Evolutionary conservation across 92 coral and sea anemone species (phyloP).

Genomic region (Palythoa grandiflora): DNA sequence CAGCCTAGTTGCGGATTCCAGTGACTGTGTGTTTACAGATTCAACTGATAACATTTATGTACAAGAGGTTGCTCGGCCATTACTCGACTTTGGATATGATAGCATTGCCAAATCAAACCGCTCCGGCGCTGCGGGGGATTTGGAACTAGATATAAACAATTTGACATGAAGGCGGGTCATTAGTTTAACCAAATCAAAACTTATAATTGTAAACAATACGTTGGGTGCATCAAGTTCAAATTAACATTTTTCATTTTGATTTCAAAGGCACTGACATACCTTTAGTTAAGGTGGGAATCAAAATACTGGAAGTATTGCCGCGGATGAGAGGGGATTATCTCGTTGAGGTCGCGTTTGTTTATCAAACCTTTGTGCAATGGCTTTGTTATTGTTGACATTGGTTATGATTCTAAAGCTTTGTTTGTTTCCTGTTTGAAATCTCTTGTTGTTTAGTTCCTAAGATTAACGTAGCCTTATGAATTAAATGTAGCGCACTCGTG

Average conservation of each 20-base stretch:
- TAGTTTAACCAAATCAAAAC: slow-evolving; percentile 5
- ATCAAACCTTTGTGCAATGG: slow-evolving; percentile 22
- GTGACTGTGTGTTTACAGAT: slow-evolving; percentile 34
- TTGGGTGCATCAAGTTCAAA: slow-evolving; percentile 33
- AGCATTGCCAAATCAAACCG: not conserved
- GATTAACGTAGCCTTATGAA: not conserved
- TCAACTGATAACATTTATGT: slow-evolving; percentile 15
- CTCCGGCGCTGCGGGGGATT: slow-evolving; percentile 15
- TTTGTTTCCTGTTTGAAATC: slow-evolving; percentile 24
- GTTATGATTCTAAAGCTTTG: not conserved
- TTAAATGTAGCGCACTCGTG: slow-evolving; percentile 17
- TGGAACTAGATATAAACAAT: slow-evolving; percentile 40
- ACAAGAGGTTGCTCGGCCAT: slow-evolving; percentile 22
- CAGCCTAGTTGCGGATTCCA: slow-evolving; percentile 17
- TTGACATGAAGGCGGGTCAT: slow-evolving; percentile 47
- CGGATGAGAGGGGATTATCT: slow-evolving; percentile 49
- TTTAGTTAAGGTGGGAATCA: slow-evolving; percentile 21
- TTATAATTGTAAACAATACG: slow-evolving; percentile 37
- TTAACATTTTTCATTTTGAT: slow-evolving; percentile 49
- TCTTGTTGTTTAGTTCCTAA: slow-evolving; percentile 44
- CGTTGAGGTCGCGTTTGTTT: slow-evolving; percentile 45
- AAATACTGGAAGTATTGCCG: slow-evolving; percentile 40
- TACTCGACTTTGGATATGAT: not conserved
- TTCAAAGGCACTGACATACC: slow-evolving; percentile 19
- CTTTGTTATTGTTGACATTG: slow-evolving; percentile 31